These are phyloP conservation scores for Calidris pugnax DNA, from an alignment of 2,113 vertebrate genomes.

Conservation along the genomic window DNA sequence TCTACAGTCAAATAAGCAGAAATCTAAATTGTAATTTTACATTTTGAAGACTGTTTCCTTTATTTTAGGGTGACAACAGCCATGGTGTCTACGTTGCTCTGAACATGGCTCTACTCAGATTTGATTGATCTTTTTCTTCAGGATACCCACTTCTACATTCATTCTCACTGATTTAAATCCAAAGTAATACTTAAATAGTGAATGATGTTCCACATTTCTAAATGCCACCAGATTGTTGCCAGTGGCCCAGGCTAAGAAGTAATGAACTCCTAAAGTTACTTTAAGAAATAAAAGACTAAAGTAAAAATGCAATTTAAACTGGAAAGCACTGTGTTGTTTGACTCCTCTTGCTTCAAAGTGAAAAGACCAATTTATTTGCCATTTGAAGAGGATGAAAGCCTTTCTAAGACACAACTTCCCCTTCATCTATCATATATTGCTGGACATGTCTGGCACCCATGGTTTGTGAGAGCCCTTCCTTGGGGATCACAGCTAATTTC, in stretches of 20 bases:
- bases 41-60: background rate
- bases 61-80: background rate
- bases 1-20: background rate
- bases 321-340: slow-evolving; percentile 46
- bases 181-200: background rate
- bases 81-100: background rate
- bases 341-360: slow-evolving; percentile 43
- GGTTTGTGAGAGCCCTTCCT: slow-evolving; percentile 30
- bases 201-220: slow-evolving; percentile 18
- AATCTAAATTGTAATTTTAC: background rate
- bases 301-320: slow-evolving; percentile 60
- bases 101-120: background rate
- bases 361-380: slow-evolving; percentile 51
- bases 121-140: slow-evolving; percentile 4
- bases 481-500: slow-evolving; percentile 20
- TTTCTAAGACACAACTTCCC: background rate
- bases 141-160: background rate
- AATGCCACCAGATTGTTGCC: slow-evolving; percentile 42
- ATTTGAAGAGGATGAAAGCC: slow-evolving; percentile 57
- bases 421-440: slow-evolving; percentile 13
- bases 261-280: slow-evolving; percentile 53
- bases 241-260: background rate
- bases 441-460: slow-evolving; percentile 12
- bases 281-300: slow-evolving; percentile 49
- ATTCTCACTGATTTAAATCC: slow-evolving; percentile 7